Evolutionary conservation across 1,140 invertebrate genomes (phyloP), one percentile per base, ranked within the genome.

Genomic region (Aporrectodea caliginosa): DNA sequence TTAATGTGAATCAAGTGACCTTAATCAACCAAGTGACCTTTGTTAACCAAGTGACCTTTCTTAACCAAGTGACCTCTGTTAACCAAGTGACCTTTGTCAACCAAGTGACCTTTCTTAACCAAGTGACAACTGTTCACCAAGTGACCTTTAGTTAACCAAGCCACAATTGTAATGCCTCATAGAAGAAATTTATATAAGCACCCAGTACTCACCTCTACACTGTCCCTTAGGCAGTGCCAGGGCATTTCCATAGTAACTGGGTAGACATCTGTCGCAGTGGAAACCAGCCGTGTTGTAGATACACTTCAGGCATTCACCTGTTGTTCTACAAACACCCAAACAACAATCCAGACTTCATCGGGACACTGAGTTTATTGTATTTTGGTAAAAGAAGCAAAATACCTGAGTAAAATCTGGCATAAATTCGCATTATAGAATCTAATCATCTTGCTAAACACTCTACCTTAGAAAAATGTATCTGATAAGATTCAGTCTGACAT

Each of bases 221-320:
- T 97, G 93, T 73, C 96, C 95, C 87, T 96, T 96, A 0, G 92
- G 92, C 71, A 93, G 89, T 27, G 93, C 73, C 14, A 79, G 35
- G 22, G 88, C 88, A 84, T 90, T 85, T 33, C 90, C 90, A 83
- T 88, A 90, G 84, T 86, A 88, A 82, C 94, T 95, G 75, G 93
- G 91, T 79, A 96, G 88, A 90, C 97, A 99, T 84, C 93, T 92
- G 81, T 98, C 96, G 87, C 97, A 92, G 81, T 85, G 82, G 69
- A 84, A 85, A 12, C 98, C 98, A 33, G 92, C 95, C 1, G 97
- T 98, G 84, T 98, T 98, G 86, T 98, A 94, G 79, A 98, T 97
- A 87, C 98, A 99, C 85, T 98, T 98, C 0, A 97, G 87, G 91
- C 98, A 99, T 86, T 97, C 93, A 69, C 97, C 98, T 31, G 93